Evolutionary conservation across 1,140 invertebrate genomes (phyloP).

Genomic region (Adelges cooleyi): DNA sequence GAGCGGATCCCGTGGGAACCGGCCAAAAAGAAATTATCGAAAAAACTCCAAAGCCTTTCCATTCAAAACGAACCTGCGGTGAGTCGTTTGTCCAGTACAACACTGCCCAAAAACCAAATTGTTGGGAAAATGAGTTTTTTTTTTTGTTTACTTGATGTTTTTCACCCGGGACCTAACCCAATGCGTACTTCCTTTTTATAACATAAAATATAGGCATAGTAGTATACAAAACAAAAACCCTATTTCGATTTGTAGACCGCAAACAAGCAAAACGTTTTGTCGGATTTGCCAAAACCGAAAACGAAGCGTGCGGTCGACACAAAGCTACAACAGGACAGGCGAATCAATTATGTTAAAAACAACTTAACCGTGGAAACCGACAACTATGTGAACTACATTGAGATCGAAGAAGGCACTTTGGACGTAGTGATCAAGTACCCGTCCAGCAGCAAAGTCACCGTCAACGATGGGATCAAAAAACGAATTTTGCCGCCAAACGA

Average conservation of each 20-base stretch:
- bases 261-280: too few species aligned
- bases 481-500: too few species aligned
- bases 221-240: neutral
- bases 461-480: neutral
- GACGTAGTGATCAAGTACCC: slow-evolving; percentile 10
- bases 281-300: too few species aligned
- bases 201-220: neutral
- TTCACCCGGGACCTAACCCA: too few species aligned
- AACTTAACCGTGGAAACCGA: slow-evolving; percentile 2
- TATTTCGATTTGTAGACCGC: too few species aligned
- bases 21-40: slow-evolving; percentile 6
- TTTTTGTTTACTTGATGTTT: too few species aligned
- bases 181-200: too few species aligned
- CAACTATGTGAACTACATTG: slow-evolving; percentile 12
- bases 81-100: too few species aligned
- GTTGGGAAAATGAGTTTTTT: too few species aligned
- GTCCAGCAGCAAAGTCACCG: neutral
- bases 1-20: slow-evolving; percentile 6
- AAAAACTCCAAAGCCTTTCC: slow-evolving; percentile 8
- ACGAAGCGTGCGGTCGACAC: too few species aligned
- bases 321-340: too few species aligned
- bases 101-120: too few species aligned
- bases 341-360: neutral
- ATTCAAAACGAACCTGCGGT: neutral
- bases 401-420: slow-evolving; percentile 3